Evolutionary conservation across 1,140 invertebrate genomes (phyloP).

Genomic region (Myzus persicae): DNA sequence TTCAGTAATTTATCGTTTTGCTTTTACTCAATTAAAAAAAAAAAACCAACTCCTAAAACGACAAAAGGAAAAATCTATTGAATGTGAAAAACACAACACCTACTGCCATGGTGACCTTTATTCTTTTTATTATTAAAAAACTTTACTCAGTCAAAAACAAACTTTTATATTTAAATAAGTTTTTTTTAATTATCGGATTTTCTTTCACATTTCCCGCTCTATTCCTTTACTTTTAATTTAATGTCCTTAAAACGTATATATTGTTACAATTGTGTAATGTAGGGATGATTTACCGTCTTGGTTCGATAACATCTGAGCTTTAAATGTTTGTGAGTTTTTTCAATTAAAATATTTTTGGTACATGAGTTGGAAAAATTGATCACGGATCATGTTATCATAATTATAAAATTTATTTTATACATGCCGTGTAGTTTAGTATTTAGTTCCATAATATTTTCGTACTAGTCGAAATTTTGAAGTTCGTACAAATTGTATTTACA

Average conservation of each 20-base stretch:
- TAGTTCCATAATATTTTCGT: background rate
- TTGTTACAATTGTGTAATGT: conserved; percentile 15
- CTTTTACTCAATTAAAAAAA: conserved; percentile 46
- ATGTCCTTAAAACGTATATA: conserved; percentile 35
- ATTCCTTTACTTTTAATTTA: conserved; percentile 33
- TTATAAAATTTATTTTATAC: background rate
- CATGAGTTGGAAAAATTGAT: background rate
- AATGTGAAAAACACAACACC: conserved; percentile 54
- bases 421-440: background rate
- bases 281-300: conserved; percentile 32
- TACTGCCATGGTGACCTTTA: conserved; percentile 44
- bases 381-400: background rate
- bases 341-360: conserved; percentile 25
- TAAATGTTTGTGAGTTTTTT: conserved; percentile 27
- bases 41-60: conserved; percentile 4
- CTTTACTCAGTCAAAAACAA: conserved; percentile 53
- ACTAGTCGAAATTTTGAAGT: background rate
- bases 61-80: conserved; percentile 42
- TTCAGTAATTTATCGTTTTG: conserved; percentile 55
- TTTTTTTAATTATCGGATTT: conserved; percentile 58
- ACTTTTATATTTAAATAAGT: conserved; percentile 56
- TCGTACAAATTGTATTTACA: background rate
- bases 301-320: conserved; percentile 10
- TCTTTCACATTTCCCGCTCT: conserved; percentile 17
- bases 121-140: conserved; percentile 57